A percentile compares a stretch with the other conserved stretches of the same genome.
phyloP scores from a whole-genome alignment of 2,797 vertebrate species.

The Silurus aristotelis region DNA sequence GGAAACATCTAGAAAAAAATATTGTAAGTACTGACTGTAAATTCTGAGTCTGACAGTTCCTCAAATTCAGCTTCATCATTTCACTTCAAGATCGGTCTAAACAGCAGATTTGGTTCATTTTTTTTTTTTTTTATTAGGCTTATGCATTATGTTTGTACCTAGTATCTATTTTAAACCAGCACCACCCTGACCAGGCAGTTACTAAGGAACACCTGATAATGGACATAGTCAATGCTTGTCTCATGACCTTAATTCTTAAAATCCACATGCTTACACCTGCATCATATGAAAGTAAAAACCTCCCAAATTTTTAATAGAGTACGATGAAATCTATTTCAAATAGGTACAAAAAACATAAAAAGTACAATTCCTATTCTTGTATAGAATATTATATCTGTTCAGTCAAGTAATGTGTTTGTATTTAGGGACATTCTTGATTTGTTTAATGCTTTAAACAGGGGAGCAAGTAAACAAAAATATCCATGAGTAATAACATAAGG shows the following conservation, averaged over 20 bases:
- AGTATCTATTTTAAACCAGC: background rate
- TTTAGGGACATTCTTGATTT: background rate
- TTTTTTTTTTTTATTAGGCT: background rate
- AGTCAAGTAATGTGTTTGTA: background rate
- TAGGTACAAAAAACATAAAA: background rate
- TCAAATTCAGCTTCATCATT: background rate
- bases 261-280: background rate
- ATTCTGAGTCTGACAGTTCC: background rate
- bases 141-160: background rate
- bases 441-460: background rate
- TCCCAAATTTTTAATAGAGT: background rate
- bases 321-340: background rate
- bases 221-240: background rate
- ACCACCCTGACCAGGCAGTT: background rate
- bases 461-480: background rate
- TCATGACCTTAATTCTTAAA: background rate
- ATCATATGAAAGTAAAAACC: background rate
- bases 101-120: background rate
- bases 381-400: background rate
- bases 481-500: background rate
- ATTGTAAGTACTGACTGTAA: background rate
- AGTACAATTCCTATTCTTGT: background rate
- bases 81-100: background rate
- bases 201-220: background rate
- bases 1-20: background rate